These are phyloP conservation scores for Notoglanidium macrostoma DNA, from an alignment of 2,797 vertebrate species.

Conservation along the genomic window DNA sequence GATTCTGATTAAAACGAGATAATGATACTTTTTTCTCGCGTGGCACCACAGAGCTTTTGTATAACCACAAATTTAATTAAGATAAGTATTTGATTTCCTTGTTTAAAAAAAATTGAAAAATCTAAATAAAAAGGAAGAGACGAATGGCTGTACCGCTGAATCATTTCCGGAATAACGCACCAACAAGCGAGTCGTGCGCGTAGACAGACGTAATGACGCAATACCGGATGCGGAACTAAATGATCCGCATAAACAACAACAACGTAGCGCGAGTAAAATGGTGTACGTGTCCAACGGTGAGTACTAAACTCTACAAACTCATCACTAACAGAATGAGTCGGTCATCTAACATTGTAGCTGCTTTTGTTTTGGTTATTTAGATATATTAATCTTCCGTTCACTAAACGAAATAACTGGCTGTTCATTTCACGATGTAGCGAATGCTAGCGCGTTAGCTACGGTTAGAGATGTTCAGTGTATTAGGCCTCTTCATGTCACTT, in stretches of 20 bases:
- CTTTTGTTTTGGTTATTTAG: not conserved
- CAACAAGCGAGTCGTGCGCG: not conserved
- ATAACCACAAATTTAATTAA: not conserved
- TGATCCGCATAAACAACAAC: slow-evolving; percentile 57
- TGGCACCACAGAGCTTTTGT: not conserved
- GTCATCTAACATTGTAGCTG: not conserved
- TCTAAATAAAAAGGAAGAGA: not conserved
- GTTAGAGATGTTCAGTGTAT: not conserved
- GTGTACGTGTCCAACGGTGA: slow-evolving; percentile 81
- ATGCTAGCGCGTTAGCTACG: not conserved
- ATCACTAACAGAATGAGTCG: not conserved
- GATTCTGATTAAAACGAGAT: not conserved
- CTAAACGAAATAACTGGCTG: not conserved
- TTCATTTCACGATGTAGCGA: not conserved
- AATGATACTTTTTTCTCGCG: not conserved
- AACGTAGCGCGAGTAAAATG: slow-evolving; percentile 62
- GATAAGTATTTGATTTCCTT: not conserved
- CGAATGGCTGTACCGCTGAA: not conserved
- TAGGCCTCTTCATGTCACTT: not conserved
- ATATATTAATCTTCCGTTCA: not conserved
- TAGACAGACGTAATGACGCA: slow-evolving; percentile 33
- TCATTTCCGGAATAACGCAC: not conserved
- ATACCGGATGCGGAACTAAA: slow-evolving; percentile 38
- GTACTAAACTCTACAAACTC: slow-evolving; percentile 35
- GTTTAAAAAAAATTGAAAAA: not conserved